Percentiles rank a stretch among this genome's conserved stretches.
These are phyloP conservation scores for Patella caerulea DNA, from an alignment of 2,888 invertebrate species.

Conservation along the genomic window DNA sequence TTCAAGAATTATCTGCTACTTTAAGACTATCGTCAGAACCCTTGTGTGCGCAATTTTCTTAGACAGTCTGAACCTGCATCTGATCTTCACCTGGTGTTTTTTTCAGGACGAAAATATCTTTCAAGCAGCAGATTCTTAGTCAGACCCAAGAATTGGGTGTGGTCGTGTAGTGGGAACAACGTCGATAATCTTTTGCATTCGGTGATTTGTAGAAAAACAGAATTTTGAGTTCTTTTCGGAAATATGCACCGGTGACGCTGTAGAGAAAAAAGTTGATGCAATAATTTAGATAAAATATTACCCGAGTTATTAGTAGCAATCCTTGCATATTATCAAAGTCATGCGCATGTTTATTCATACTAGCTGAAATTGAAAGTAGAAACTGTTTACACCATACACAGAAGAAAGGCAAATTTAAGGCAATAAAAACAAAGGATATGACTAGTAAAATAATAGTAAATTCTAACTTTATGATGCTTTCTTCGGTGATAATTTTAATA, in stretches of 20 bases:
- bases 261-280: constrained; percentile 66
- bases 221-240: constrained; percentile 58
- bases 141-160: constrained; percentile 54
- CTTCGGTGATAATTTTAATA: constrained; percentile 51
- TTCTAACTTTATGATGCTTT: constrained; percentile 63
- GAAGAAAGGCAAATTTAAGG: constrained; percentile 66
- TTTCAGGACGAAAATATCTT: neutral
- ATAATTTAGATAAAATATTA: constrained; percentile 65
- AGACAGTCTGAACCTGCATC: too few species aligned
- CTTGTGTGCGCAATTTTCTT: too few species aligned
- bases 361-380: constrained; percentile 33
- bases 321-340: constrained; percentile 42
- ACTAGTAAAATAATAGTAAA: constrained; percentile 65
- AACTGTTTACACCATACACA: constrained; percentile 61
- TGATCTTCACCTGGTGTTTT: neutral
- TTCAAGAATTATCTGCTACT: too few species aligned
- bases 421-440: constrained; percentile 65
- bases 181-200: constrained; percentile 1
- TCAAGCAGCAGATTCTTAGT: constrained; percentile 8
- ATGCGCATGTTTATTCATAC: constrained; percentile 28
- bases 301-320: constrained; percentile 51
- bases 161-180: constrained; percentile 31
- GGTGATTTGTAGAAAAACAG: constrained; percentile 49
- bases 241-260: constrained; percentile 64
- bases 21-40: too few species aligned